Conservation (phyloP, 2,888 invertebrate species). For the Diploptera punctata region DNA sequence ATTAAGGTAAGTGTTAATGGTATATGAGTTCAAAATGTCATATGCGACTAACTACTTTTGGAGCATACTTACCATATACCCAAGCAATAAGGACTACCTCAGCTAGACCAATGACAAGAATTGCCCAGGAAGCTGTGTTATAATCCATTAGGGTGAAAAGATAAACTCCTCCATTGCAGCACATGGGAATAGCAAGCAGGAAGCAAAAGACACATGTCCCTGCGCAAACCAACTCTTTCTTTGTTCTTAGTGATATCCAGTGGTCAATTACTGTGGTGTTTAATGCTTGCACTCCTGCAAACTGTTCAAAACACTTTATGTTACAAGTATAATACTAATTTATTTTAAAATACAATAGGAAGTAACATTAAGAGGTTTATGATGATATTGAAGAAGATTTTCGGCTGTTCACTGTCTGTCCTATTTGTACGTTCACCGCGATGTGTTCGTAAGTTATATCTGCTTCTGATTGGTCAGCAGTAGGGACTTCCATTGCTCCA, state of each 20-base stretch:
- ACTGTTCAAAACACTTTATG: slow-evolving; percentile 59
- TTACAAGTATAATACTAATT: no score
- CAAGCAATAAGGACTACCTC: slow-evolving; percentile 72
- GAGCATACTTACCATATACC: slow-evolving; percentile 69
- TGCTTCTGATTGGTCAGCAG: no score
- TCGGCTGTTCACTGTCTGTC: no score
- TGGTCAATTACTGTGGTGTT: slow-evolving; percentile 71
- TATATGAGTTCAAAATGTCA: no score
- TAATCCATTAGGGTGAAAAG: slow-evolving; percentile 76
- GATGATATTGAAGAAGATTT: no score
- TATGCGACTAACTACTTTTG: no score
- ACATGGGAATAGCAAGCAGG: slow-evolving; percentile 75
- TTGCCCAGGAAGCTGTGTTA: slow-evolving; percentile 80
- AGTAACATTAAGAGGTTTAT: no score
- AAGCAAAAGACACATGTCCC: slow-evolving; percentile 71
- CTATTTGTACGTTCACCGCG: no score
- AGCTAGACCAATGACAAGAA: slow-evolving; percentile 71
- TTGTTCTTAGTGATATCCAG: slow-evolving; percentile 66
- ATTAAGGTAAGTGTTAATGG: no score
- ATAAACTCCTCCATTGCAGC: slow-evolving; percentile 76
- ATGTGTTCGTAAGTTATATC: no score
- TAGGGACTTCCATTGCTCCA: no score
- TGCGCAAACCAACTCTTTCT: slow-evolving; percentile 63
- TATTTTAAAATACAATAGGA: no score
- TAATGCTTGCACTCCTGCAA: slow-evolving; percentile 74